Conservation (phyloP, 1,140 invertebrate species). For the Heliconius hermathena region DNA sequence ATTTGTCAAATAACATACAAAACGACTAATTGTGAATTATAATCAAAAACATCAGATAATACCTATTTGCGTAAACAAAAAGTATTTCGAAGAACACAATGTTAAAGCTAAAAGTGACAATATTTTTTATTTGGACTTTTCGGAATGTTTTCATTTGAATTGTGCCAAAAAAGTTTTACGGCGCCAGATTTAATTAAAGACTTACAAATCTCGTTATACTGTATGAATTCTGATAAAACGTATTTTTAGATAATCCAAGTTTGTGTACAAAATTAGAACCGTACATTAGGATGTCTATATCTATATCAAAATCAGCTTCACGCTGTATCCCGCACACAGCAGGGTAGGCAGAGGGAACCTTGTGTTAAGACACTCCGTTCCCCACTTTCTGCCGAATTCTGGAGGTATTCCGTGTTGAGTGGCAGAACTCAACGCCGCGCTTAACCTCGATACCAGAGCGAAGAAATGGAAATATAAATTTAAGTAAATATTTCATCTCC, state of each 20-base stretch:
- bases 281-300: background rate
- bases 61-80: background rate
- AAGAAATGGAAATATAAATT: no score
- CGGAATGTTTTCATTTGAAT: background rate
- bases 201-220: background rate
- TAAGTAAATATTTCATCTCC: no score
- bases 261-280: background rate
- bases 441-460: no score
- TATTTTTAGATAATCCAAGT: background rate
- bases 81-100: background rate
- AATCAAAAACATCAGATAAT: background rate
- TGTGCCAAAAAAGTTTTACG: background rate
- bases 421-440: no score
- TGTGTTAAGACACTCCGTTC: no score
- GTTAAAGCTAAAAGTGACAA: background rate
- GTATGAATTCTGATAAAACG: background rate
- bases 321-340: no score
- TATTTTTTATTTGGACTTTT: background rate
- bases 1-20: background rate
- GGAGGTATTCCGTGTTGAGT: no score
- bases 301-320: no score
- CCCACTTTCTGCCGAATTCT: no score
- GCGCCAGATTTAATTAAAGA: slow-evolving; percentile 5
- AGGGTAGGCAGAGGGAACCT: no score
- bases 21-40: no score